Percentiles rank a stretch among this genome's conserved stretches.
Evolutionary conservation across 2,113 vertebrate genomes (phyloP).

Genomic region (Grantiella picta): DNA sequence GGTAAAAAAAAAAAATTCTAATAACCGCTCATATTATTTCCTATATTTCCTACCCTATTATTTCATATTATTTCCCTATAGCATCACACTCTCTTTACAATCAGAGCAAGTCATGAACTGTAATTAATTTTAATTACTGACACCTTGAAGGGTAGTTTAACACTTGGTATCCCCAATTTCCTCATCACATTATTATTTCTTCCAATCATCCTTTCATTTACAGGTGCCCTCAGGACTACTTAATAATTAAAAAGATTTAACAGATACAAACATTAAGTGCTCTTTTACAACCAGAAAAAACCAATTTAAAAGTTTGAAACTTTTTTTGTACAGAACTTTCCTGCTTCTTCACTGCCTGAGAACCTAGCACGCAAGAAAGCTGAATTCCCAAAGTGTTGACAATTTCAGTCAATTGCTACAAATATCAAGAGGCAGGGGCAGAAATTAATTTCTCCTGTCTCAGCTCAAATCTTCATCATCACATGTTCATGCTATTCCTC

Average conservation of each 20-base stretch:
- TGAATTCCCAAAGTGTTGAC: not conserved
- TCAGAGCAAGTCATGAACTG: not conserved
- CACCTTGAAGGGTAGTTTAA: conserved; percentile 47
- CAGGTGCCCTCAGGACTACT: conserved; percentile 1
- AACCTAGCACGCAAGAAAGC: not conserved
- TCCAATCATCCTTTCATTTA: conserved; percentile 45
- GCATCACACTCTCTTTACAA: not conserved
- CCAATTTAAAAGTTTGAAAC: not conserved
- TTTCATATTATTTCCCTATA: not conserved
- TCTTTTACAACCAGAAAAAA: not conserved
- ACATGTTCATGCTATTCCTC: not conserved
- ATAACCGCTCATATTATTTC: not conserved
- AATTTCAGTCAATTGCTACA: not conserved
- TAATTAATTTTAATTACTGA: conserved; percentile 42
- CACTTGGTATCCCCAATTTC: not conserved
- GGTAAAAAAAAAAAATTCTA: not conserved
- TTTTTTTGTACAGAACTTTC: not conserved
- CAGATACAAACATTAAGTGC: not conserved
- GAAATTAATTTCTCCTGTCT: not conserved
- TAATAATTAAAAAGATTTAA: conserved; percentile 37
- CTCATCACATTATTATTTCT: conserved; percentile 33
- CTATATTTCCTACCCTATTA: not conserved
- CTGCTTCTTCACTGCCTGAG: not conserved
- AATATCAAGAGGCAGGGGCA: not conserved
- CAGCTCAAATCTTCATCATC: not conserved